Evolutionary conservation across 2,888 invertebrate species (phyloP), one percentile per base, ranked within the genome.

Genomic region (Drosophila greeni): DNA sequence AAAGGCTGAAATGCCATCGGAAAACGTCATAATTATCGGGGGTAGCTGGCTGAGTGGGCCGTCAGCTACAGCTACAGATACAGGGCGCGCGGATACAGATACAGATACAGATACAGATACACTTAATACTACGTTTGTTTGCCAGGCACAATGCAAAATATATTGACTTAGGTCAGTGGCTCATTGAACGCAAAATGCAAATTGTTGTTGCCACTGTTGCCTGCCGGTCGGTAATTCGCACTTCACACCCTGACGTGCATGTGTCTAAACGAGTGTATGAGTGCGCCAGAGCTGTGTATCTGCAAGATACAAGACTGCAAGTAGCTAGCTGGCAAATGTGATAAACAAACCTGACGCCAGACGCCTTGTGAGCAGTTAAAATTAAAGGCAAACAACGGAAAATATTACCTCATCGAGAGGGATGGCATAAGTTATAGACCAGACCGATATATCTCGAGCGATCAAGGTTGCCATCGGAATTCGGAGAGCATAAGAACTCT

Each of bases 151-250:
- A 82, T 84, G 82, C 84, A 84, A 84, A 85, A 73, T 76, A 70
- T 80, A 79, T 86, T 86, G 86, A 66, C 87, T 77, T 80, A 86
- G 86, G 86, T 86, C 86, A 87, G 87, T 86, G 87, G 87, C 87
- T 86, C 87, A 86, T 86, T 87, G 86, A 86, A 86, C 86, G 83
- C 83, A 82, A 79, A 85, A 85, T 86, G 87, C 86, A 84, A 86
- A 87, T 84, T 84, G 81, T 82, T 80, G 67, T 69, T 74, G 66
- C 48, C 72, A 57, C 58, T 65, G 75, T 42, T 49, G 65, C 60
- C 61, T 75, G 72, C 72, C 40, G 66, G 53, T 66, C 61, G 78
- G 72, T 75, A 84, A 80, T 84, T 83, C 85, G 74, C 82, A 85
- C 84, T 78, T 85, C 69, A 67, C 82, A 65, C 71, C 34, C 55